Evolutionary conservation across 1,140 invertebrate genomes (phyloP), one percentile per base, ranked within the genome.

Genomic region (Carposina sasakii): DNA sequence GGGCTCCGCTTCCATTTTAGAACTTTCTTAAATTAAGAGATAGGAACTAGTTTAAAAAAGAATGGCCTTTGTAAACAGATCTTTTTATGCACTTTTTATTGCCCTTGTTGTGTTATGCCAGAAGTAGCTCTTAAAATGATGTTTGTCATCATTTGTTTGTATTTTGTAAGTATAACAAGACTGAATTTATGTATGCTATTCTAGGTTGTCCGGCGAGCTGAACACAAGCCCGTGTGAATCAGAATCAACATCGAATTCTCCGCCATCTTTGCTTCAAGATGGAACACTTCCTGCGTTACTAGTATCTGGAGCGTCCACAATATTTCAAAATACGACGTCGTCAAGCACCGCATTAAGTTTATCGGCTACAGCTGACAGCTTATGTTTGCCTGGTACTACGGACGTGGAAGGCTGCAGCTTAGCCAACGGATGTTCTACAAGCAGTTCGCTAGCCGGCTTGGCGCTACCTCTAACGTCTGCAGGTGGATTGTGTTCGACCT

Each of bases 161-260:
- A n/a, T n/a, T n/a, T n/a, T n/a, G n/a, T n/a, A n/a, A 54, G 57
- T 54, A 56, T 52, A 24, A 49, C 37, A 31, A 49, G 43, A 44
- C 43, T 63, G 48, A 44, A 55, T 34, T 33, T 24, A 2, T 48
- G 57, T 37, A 43, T 30, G 52, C 50, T 20, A 48, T 69, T 54
- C 3, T 60, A 83, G 81, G 60, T 63, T 84, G 59, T 76, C 76
- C 40, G 62, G 70, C 41, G 81, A 81, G 67, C 60, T 75, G 52
- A 81, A 76, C 56, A 67, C 75, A 20, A 78, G 75, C 47, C 81
- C 81, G 12, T 81, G 76, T 56, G 75, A 76, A 58, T 84, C 81
- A 6, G 81, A 81, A 57, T 84, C 81, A 15, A 81, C 77, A 1
- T 81, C 75, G 9, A 71, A 79, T 21, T 84, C 81, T 1, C 81